Conservation (phyloP, 2,797 vertebrate genomes). For the Coendou prehensilis region DNA sequence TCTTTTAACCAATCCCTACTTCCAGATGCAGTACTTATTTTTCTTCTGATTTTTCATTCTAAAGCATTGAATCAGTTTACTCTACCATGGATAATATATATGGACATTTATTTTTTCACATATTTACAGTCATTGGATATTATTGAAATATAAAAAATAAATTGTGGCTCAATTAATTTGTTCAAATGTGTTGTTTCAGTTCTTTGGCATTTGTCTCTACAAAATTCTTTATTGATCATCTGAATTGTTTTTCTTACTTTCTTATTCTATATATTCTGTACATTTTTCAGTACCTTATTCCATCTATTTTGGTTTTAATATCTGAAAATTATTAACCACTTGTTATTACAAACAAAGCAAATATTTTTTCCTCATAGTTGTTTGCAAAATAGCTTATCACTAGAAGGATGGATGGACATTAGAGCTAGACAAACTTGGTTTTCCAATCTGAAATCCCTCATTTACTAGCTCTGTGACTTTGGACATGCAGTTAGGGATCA, state of each 20-base stretch:
- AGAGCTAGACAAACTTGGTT: not conserved
- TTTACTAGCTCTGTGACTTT: not conserved
- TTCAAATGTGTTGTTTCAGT: not conserved
- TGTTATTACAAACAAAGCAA: constrained; percentile 33
- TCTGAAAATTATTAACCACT: constrained; percentile 1
- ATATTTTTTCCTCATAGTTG: not conserved
- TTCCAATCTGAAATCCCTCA: not conserved
- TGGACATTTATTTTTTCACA: not conserved
- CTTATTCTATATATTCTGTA: not conserved
- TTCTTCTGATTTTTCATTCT: not conserved
- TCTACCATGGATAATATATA: not conserved
- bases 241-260: constrained; percentile 20
- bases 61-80: not conserved
- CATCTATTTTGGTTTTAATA: not conserved
- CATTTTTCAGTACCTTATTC: not conserved
- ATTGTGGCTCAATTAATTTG: not conserved
- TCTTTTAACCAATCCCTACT: not conserved
- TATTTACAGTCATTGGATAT: not conserved
- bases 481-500: not conserved
- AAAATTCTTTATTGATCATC: not conserved
- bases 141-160: not conserved
- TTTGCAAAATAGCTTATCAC: not conserved
- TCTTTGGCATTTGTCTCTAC: constrained; percentile 11
- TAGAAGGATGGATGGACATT: not conserved
- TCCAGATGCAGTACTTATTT: not conserved